These are phyloP conservation scores for Cliona cf. orientalis DNA, from an alignment of 37 sponge, comb jelly and placozoan species.

Conservation along the genomic window DNA sequence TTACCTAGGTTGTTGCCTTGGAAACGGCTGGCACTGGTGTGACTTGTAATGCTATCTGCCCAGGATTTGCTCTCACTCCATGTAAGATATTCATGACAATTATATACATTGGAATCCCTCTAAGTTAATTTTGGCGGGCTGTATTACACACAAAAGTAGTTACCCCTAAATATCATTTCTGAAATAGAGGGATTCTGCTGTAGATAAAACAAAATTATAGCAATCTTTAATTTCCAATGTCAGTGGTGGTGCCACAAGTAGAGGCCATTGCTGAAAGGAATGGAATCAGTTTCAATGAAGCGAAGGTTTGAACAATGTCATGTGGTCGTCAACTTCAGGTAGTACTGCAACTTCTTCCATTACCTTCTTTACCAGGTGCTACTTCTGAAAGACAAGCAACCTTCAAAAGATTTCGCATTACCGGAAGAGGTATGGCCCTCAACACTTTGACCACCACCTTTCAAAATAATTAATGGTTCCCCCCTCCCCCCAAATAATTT, in stretches of 20 bases:
- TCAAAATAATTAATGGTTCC: background rate
- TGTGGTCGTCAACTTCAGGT: background rate
- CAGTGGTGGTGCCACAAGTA: constrained; percentile 51
- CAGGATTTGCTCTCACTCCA: constrained; percentile 71
- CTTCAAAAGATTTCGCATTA: constrained; percentile 43
- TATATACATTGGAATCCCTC: background rate
- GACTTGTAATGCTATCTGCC: constrained; percentile 78
- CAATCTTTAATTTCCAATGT: background rate
- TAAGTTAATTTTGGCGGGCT: background rate
- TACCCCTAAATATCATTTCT: too few relatives aligned
- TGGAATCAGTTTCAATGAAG: constrained; percentile 51
- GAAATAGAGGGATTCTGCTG: too few relatives aligned
- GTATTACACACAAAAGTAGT: too few relatives aligned
- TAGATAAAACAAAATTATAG: too few relatives aligned
- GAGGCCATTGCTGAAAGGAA: constrained; percentile 52
- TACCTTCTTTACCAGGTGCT: too few relatives aligned
- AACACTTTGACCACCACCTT: too few relatives aligned
- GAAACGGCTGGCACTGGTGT: constrained; percentile 63
- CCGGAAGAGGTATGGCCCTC: constrained; percentile 56
- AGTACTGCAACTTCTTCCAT: too few relatives aligned
- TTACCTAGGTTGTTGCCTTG: constrained; percentile 60
- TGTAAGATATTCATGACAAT: constrained; percentile 35
- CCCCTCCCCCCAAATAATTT: too few relatives aligned
- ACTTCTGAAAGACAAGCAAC: constrained; percentile 35
- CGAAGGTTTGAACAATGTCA: constrained; percentile 15